These are phyloP conservation scores for Cydia pomonella DNA, from an alignment of 1,140 invertebrate genomes.

Conservation along the genomic window DNA sequence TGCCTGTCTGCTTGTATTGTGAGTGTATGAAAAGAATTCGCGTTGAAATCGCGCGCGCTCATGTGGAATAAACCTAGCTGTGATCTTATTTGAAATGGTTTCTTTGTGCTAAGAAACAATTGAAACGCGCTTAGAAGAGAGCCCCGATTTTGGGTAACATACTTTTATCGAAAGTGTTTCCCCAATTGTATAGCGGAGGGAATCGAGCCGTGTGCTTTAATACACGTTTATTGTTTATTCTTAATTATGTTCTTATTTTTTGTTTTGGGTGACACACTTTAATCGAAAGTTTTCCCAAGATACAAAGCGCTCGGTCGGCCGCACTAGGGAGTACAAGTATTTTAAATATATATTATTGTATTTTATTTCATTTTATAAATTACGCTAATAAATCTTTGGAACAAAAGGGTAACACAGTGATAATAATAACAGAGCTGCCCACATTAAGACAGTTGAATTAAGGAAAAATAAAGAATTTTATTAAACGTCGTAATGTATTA, in stretches of 20 bases:
- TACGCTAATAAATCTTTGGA: no score
- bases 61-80: conserved; percentile 32
- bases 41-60: conserved; percentile 48
- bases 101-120: conserved; percentile 22
- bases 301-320: no score
- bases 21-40: conserved; percentile 48
- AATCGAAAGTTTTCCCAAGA: not conserved
- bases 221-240: not conserved
- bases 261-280: conserved; percentile 14
- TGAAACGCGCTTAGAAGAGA: conserved; percentile 24
- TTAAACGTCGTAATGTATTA: no score
- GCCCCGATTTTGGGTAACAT: conserved; percentile 11
- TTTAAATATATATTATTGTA: no score
- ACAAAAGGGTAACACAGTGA: no score
- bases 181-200: not conserved
- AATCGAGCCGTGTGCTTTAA: not conserved
- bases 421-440: no score
- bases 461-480: no score
- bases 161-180: conserved; percentile 6
- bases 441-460: no score
- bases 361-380: no score
- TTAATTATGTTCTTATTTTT: not conserved
- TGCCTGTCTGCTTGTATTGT: conserved; percentile 25
- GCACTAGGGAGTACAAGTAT: no score
- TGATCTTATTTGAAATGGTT: conserved; percentile 12